Base-by-base conservation (phyloP, 1,140 invertebrate species). In the Oreohelix idahoensis region DNA sequence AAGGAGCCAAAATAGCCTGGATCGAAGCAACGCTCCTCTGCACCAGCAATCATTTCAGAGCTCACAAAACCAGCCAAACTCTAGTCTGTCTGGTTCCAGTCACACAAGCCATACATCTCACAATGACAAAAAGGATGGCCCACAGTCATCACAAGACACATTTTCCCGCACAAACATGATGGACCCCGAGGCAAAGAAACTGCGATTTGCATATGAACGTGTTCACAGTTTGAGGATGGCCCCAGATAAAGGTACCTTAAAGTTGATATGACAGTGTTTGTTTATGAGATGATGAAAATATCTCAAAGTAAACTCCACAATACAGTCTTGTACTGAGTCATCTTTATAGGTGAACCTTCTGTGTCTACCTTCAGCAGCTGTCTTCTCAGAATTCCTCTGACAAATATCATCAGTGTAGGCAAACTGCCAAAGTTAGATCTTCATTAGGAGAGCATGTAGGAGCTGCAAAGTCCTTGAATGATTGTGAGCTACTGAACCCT, bases 141-240 rank as follows among this genome's bases (percentile, higher is more conserved):
- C 51, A 32, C 32, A 38, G 39, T 70, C 78, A 32, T 38, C 63
- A 23, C 79, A 36, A 36, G 29, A 63, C 36, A 29, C 15, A 8
- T 71, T 32, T 66, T 32, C 75, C 13, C 45, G 49, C 26, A 35
- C 42, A 17, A 77, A 77, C 45, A 82, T 82, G 80, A 82, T 82
- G 80, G 83, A 84, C 26, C 75, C 75, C 20, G 85, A 84, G 69
- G 86, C 86, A n/a, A 66, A 80, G 66, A 84, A 79, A 26, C 51
- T 87, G 36, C 66, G 86, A 1, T 49, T 71, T 39, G 86, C 86
- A 1, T 87, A 85, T 36, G 83, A 84, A 66, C 66, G 86, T 23
- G 84, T 87, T 38, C 81, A 85, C 51, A 82, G 80, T 42, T 45
- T 82, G 42, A 39, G 80, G 39, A 39, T 83, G 36, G 53, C 75